Percentiles rank a stretch among this genome's conserved stretches.
phyloP scores from a whole-genome alignment of 2,888 invertebrate genomes.

The Lycaena phlaeas region DNA sequence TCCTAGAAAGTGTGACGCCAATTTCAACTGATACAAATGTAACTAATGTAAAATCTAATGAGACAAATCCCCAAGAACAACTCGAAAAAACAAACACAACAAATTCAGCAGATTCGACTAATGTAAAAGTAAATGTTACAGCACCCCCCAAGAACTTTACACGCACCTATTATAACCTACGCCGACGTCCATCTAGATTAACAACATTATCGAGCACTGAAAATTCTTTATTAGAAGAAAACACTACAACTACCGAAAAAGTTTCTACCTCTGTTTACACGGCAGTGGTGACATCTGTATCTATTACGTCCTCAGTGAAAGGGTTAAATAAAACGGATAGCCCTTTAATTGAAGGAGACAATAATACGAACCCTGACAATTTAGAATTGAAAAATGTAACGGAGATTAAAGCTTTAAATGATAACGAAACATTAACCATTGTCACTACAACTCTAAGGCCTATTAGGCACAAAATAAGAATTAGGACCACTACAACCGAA shows the following conservation, averaged over 20 bases:
- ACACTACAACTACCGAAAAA: slow-evolving; percentile 57
- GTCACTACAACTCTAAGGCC: slow-evolving; percentile 29
- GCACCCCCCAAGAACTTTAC: slow-evolving; percentile 45
- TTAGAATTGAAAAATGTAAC: slow-evolving; percentile 29
- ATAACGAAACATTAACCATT: slow-evolving; percentile 31
- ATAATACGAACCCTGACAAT: slow-evolving; percentile 31
- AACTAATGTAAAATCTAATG: slow-evolving; percentile 29
- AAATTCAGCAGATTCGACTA: slow-evolving; percentile 23
- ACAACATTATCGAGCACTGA: slow-evolving; percentile 43
- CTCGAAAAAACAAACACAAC: slow-evolving; percentile 10
- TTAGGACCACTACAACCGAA: slow-evolving; percentile 55
- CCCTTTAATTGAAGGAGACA: slow-evolving; percentile 31
- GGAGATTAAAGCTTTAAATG: slow-evolving; percentile 31
- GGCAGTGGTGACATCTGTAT: slow-evolving; percentile 67
- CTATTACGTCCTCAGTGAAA: slow-evolving; percentile 67
- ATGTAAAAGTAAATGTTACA: slow-evolving; percentile 33
- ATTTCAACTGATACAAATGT: slow-evolving; percentile 31
- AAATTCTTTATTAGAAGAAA: slow-evolving; percentile 21
- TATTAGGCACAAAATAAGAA: slow-evolving; percentile 50
- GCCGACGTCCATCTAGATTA: slow-evolving; percentile 46
- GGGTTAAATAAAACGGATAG: slow-evolving; percentile 57
- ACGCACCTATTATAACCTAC: slow-evolving; percentile 47
- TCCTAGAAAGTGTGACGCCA: slow-evolving; percentile 35
- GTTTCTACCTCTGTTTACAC: slow-evolving; percentile 64
- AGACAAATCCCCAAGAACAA: slow-evolving; percentile 24